Conservation (phyloP, 92 coral and sea anemone genomes). For the Palythoa grandiflora region DNA sequence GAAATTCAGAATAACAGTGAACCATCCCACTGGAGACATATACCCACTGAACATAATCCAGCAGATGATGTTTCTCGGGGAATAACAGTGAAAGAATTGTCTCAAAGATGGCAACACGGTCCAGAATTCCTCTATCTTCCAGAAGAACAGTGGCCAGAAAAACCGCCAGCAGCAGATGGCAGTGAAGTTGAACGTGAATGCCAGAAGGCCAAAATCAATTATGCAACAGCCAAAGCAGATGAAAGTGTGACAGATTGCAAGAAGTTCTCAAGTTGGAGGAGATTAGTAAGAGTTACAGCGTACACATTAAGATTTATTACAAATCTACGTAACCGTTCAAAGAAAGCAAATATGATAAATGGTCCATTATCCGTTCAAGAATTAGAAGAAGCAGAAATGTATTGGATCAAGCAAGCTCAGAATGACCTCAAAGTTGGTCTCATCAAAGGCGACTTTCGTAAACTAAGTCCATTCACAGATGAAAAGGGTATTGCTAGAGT, state of each 20-base stretch:
- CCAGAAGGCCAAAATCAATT: slow-evolving; percentile 27
- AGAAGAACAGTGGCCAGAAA: slow-evolving; percentile 55
- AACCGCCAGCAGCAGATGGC: slow-evolving; percentile 23
- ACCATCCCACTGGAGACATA: slow-evolving; percentile 60
- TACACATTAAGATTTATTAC: slow-evolving; percentile 32
- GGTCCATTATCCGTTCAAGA: background rate
- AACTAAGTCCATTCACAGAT: slow-evolving; percentile 36
- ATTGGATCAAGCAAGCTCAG: slow-evolving; percentile 17
- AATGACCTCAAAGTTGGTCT: slow-evolving; percentile 17
- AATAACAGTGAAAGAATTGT: slow-evolving; percentile 34
- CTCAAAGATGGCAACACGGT: slow-evolving; percentile 54
- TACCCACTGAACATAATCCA: slow-evolving; percentile 37
- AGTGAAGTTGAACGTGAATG: slow-evolving; percentile 12
- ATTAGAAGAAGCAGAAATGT: background rate
- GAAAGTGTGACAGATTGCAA: slow-evolving; percentile 32
- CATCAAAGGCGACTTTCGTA: slow-evolving; percentile 7
- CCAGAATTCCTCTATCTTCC: slow-evolving; percentile 46
- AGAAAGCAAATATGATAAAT: background rate
- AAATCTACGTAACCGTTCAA: slow-evolving; percentile 11
- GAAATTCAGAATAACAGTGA: slow-evolving; percentile 54
- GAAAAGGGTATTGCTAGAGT: slow-evolving; percentile 35
- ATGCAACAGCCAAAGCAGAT: slow-evolving; percentile 5
- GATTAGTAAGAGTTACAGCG: slow-evolving; percentile 61
- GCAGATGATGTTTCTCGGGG: slow-evolving; percentile 65
- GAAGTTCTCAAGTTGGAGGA: slow-evolving; percentile 73